A percentile compares a stretch with the other conserved stretches of the same genome.
Conservation (phyloP, 1,140 invertebrate genomes). For the Bicyclus anynana region DNA sequence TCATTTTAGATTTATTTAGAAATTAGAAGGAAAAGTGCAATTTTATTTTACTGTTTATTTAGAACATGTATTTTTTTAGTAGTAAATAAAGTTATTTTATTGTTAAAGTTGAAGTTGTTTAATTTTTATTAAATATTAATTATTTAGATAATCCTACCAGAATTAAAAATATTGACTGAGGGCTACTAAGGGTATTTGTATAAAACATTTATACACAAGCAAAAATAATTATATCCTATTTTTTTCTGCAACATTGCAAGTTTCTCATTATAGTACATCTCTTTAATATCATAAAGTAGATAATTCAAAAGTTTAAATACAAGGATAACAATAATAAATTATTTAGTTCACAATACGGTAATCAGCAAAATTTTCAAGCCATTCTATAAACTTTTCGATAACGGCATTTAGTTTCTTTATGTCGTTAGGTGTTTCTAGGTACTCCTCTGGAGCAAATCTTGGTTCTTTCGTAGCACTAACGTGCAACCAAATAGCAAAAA, state of each 20-base stretch:
- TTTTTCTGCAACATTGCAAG: too few species aligned
- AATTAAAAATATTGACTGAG: too few species aligned
- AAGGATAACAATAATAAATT: background rate
- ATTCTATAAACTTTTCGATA: constrained; percentile 48
- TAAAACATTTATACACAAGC: too few species aligned
- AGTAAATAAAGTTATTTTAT: background rate
- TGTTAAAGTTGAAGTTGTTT: too few species aligned
- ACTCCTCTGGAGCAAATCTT: constrained; percentile 56
- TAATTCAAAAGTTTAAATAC: background rate
- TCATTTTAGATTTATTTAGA: too few species aligned
- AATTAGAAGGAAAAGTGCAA: background rate
- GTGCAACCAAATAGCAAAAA: constrained; percentile 66
- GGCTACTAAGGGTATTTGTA: too few species aligned
- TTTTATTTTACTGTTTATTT: background rate
- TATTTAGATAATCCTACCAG: too few species aligned
- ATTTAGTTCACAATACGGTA: constrained; percentile 10
- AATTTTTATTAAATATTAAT: too few species aligned
- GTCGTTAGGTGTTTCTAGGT: constrained; percentile 50
- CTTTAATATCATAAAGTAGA: too few species aligned
- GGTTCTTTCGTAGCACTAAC: constrained; percentile 51
- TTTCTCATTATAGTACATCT: too few species aligned
- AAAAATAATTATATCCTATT: too few species aligned
- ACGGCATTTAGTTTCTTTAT: constrained; percentile 44
- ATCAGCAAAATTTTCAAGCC: constrained; percentile 59
- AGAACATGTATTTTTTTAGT: background rate